Evolutionary conservation across 2,888 invertebrate genomes (phyloP).

Genomic region (Diachrysia chrysitis): DNA sequence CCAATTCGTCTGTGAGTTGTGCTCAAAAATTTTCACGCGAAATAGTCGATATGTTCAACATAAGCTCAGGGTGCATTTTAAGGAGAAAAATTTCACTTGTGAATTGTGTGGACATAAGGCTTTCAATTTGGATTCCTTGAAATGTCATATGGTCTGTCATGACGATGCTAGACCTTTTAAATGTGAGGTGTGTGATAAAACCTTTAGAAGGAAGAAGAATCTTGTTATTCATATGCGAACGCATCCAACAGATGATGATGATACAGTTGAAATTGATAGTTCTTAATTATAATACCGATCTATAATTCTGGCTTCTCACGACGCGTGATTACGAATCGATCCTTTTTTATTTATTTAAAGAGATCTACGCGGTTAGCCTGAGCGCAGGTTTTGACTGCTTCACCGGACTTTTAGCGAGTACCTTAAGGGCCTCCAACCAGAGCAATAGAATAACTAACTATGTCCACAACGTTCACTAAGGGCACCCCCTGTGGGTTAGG

Average conservation of each 20-base stretch:
- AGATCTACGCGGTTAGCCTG: no score
- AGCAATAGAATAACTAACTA: no score
- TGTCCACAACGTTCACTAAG: no score
- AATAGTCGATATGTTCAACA: slow-evolving; percentile 62
- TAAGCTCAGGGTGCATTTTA: slow-evolving; percentile 63
- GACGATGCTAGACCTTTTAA: slow-evolving; percentile 27
- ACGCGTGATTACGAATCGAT: no score
- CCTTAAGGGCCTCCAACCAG: no score
- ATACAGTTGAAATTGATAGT: neutral
- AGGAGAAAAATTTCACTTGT: slow-evolving; percentile 62
- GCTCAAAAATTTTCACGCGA: slow-evolving; percentile 62
- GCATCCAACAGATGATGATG: slow-evolving; percentile 14
- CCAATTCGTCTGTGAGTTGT: slow-evolving; percentile 71
- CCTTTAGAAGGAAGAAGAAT: slow-evolving; percentile 39
- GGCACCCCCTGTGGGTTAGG: no score
- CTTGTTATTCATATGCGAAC: slow-evolving; percentile 29
- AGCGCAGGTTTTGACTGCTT: no score
- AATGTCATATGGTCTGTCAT: slow-evolving; percentile 44
- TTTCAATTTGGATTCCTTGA: slow-evolving; percentile 48
- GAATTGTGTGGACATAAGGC: slow-evolving; percentile 63
- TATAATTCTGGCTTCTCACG: no score
- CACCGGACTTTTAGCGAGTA: no score
- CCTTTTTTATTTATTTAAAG: no score
- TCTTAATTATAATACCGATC: neutral
- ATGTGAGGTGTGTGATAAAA: slow-evolving; percentile 36